Evolutionary conservation across 2,113 vertebrate species (phyloP).

Genomic region (Gyps fulvus): DNA sequence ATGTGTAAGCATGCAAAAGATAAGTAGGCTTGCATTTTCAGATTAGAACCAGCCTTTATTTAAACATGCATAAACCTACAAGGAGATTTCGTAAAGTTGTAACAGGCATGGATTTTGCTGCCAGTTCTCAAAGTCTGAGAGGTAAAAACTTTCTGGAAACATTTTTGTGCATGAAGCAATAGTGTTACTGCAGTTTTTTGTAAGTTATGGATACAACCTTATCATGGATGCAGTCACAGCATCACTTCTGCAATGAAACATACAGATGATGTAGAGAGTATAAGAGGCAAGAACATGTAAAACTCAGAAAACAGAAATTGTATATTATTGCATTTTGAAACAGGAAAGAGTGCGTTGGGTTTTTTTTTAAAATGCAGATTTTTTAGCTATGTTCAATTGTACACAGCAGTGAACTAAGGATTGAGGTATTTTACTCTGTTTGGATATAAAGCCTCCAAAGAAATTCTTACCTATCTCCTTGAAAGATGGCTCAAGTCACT

Average conservation of each 20-base stretch:
- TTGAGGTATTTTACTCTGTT: neutral
- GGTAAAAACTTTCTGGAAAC: neutral
- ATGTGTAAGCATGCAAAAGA: neutral
- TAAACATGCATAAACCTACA: neutral
- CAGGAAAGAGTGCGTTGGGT: neutral
- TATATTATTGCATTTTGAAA: neutral
- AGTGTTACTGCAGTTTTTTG: neutral
- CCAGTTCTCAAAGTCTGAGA: neutral
- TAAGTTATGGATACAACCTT: neutral
- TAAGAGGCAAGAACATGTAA: neutral
- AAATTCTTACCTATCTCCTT: neutral
- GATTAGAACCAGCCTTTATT: neutral
- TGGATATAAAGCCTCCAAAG: neutral
- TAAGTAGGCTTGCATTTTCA: neutral
- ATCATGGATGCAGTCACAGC: neutral
- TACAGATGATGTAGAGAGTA: neutral
- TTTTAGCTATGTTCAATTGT: neutral
- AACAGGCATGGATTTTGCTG: neutral
- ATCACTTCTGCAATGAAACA: neutral
- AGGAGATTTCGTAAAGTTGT: neutral
- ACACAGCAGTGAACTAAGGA: neutral
- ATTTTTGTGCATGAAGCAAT: neutral
- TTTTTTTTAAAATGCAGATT: neutral
- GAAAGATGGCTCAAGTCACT: neutral
- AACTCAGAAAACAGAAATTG: neutral